Evolutionary conservation across 2,113 vertebrate species (phyloP), one percentile per base, ranked within the genome.

Genomic region (Pteropus alecto): DNA sequence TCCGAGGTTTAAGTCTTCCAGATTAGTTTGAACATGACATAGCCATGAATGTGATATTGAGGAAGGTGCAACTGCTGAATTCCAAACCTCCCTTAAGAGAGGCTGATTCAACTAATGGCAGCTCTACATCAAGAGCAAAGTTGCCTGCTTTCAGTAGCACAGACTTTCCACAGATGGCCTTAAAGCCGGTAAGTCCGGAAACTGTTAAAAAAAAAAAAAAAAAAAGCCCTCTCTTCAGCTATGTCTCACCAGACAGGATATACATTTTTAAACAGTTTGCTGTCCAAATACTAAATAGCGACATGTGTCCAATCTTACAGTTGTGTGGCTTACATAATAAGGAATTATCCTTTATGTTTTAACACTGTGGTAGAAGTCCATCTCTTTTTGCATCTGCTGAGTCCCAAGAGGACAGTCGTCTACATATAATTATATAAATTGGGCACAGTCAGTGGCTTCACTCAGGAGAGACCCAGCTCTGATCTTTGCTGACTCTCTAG

Each of bases 251-350:
- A 65, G 56, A 56, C 46, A 78, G 67, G 0, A 73, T 78, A 95
- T n/a, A 86, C 77, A 60, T 19, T 88, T 94, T 51, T 41, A 18
- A 35, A 63, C 22, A 90, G 21, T 92, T 93, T 67, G 14, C 79
- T 95, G 82, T 85, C 86, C 93, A 95, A 97, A 90, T 86, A 54
- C 79, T 85, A 93, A 95, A 61, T 79, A 35, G 35, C 87, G 58
- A 92, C 84, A 67, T 89, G 71, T 79, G 86, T 92, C 38, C 58
- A 96, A 77, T 96, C 77, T 78, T 87, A 92, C 54, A 96, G 82
- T 43, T 96, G 61, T 56, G 76, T 88, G 63, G 56, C 85, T 97
- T 96, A 87, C 82, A 96, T 90, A 95, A 96, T 94, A 95, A 83
- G 21, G 22, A 94, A 83, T 46, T 93, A 30, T 93, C 81, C 22